phyloP scores from a whole-genome alignment of 2,113 vertebrate species.

The Caracal caracal region DNA sequence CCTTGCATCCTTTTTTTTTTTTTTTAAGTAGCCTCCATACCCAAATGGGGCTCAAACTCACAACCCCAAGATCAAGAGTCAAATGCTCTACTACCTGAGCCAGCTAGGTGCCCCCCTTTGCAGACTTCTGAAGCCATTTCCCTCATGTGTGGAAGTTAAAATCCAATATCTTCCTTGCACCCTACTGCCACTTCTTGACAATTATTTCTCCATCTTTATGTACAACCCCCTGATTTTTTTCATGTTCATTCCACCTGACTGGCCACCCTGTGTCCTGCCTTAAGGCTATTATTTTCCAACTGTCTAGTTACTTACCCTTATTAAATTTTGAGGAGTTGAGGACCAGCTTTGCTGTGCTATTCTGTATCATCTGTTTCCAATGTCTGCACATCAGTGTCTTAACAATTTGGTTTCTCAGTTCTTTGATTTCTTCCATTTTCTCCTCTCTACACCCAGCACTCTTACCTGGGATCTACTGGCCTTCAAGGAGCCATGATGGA shows the following conservation, averaged over 20 bases:
- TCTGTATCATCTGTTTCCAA: background rate
- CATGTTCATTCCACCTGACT: background rate
- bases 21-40: background rate
- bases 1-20: background rate
- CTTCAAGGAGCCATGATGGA: background rate
- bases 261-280: background rate
- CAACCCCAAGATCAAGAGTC: background rate
- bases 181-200: background rate
- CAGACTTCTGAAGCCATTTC: background rate
- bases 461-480: background rate
- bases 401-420: background rate
- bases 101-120: background rate
- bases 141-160: background rate
- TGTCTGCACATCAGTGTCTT: background rate
- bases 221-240: background rate
- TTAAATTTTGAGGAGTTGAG: background rate
- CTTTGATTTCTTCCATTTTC: background rate
- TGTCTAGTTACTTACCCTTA: background rate
- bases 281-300: background rate
- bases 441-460: background rate
- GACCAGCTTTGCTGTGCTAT: background rate
- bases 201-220: conserved; percentile 5
- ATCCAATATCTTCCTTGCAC: background rate
- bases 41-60: background rate
- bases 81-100: background rate